Percentiles rank a stretch among this genome's conserved stretches.
Evolutionary conservation across 1,140 invertebrate genomes (phyloP).

Genomic region (Bombus confusus): DNA sequence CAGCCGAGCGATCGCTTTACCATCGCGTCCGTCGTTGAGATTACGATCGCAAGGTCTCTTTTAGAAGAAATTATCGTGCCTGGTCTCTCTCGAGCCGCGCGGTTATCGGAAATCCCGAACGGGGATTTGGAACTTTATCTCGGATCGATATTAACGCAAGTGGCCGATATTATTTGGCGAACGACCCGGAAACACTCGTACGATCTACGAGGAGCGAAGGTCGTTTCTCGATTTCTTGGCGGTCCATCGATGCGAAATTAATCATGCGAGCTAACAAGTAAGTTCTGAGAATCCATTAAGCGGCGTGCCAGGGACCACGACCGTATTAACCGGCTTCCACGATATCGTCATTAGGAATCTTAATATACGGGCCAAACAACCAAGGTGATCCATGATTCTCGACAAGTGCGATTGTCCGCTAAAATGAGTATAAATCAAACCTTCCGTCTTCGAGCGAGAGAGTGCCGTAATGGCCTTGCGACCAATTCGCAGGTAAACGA

Average conservation of each 20-base stretch:
- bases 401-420: conserved; percentile 57
- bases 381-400: conserved; percentile 36
- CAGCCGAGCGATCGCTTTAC: not conserved
- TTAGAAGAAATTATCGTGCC: not conserved
- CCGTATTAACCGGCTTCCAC: conserved; percentile 55
- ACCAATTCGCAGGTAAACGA: conserved; percentile 22
- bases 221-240: conserved; percentile 60
- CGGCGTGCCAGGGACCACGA: conserved; percentile 48
- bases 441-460: not conserved
- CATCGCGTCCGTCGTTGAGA: not conserved
- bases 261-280: conserved; percentile 75
- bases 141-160: not conserved
- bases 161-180: conserved; percentile 5
- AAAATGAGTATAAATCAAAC: conserved; percentile 66
- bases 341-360: conserved; percentile 71
- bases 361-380: conserved; percentile 45
- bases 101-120: not conserved
- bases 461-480: conserved; percentile 23
- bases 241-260: conserved; percentile 76
- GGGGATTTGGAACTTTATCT: not conserved
- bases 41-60: not conserved
- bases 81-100: no score
- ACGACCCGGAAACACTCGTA: conserved; percentile 27
- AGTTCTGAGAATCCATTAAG: conserved; percentile 80
- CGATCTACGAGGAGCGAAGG: conserved; percentile 29